These are phyloP conservation scores for Bergia sp. DNA, from an alignment of 92 coral and sea anemone genomes.

Conservation along the genomic window DNA sequence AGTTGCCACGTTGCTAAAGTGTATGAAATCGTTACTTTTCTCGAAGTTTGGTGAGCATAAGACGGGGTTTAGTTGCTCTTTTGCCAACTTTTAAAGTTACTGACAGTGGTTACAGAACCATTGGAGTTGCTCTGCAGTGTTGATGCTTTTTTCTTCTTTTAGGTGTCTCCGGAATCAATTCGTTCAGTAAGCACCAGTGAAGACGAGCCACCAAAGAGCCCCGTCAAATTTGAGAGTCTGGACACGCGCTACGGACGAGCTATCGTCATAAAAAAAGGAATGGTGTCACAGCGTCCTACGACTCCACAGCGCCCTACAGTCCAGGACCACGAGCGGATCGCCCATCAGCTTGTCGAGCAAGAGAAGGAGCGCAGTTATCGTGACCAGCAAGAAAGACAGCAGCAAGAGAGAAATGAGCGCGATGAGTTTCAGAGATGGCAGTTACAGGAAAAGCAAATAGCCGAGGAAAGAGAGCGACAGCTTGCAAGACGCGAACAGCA, in stretches of 20 bases:
- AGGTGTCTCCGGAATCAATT: constrained; percentile 56
- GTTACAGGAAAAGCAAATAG: constrained; percentile 52
- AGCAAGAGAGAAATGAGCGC: constrained; percentile 24
- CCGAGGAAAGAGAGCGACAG: constrained; percentile 50
- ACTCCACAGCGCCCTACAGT: constrained; percentile 34
- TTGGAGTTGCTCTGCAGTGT: too few species aligned
- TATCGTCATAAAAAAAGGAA: constrained; percentile 67
- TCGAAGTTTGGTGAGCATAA: too few species aligned
- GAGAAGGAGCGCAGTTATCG: constrained; percentile 59
- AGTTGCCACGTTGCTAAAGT: too few species aligned
- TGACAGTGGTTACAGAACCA: too few species aligned
- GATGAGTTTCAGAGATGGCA: constrained; percentile 83
- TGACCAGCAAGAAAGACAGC: constrained; percentile 45
- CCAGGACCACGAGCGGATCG: constrained; percentile 58
- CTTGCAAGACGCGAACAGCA: constrained; percentile 56
- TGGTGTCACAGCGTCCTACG: constrained; percentile 35
- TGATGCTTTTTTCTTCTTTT: not conserved
- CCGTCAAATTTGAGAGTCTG: constrained; percentile 76
- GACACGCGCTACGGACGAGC: constrained; percentile 76
- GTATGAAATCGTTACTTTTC: too few species aligned
- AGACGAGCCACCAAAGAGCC: constrained; percentile 76
- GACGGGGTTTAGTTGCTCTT: too few species aligned
- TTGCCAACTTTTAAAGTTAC: too few species aligned
- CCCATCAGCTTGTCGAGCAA: constrained; percentile 58
- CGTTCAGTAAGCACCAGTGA: constrained; percentile 1